phyloP scores from a whole-genome alignment of 2,888 invertebrate genomes.

The Dicycla oo region DNA sequence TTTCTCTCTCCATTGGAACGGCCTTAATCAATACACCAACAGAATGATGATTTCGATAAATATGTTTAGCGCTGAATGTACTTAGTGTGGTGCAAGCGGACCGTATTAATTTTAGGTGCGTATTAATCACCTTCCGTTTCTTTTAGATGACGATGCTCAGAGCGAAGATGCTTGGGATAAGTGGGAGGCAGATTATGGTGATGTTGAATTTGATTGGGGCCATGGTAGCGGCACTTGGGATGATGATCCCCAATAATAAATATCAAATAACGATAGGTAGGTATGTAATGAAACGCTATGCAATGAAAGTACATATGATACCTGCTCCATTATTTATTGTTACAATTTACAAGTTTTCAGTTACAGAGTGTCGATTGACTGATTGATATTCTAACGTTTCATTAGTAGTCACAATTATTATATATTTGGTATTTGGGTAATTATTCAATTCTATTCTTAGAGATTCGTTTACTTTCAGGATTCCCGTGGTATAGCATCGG shows the following conservation, averaged over 20 bases:
- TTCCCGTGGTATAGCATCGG: neutral
- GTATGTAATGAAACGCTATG: neutral
- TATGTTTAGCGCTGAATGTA: too few species aligned
- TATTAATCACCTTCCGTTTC: neutral
- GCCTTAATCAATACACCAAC: too few species aligned
- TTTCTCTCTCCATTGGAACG: too few species aligned
- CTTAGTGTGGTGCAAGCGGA: too few species aligned
- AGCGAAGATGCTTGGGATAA: neutral
- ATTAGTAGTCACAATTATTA: constrained; percentile 1
- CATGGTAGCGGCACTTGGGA: constrained; percentile 73
- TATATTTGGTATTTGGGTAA: neutral
- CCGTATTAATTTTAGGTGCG: neutral
- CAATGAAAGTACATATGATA: neutral
- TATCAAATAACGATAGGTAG: constrained; percentile 14
- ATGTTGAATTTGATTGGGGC: constrained; percentile 68
- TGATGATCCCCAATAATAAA: constrained; percentile 41
- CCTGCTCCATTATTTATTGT: constrained; percentile 37
- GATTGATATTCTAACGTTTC: constrained; percentile 1
- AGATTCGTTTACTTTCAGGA: constrained; percentile 36
- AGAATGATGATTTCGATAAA: too few species aligned
- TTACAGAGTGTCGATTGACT: neutral
- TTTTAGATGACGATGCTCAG: constrained; percentile 14
- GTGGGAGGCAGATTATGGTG: constrained; percentile 19
- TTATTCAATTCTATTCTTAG: constrained; percentile 13
- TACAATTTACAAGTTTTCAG: constrained; percentile 30